Evolutionary conservation across 2,113 vertebrate genomes (phyloP), one percentile per base, ranked within the genome.

Genomic region (Protomyctophum bolini): DNA sequence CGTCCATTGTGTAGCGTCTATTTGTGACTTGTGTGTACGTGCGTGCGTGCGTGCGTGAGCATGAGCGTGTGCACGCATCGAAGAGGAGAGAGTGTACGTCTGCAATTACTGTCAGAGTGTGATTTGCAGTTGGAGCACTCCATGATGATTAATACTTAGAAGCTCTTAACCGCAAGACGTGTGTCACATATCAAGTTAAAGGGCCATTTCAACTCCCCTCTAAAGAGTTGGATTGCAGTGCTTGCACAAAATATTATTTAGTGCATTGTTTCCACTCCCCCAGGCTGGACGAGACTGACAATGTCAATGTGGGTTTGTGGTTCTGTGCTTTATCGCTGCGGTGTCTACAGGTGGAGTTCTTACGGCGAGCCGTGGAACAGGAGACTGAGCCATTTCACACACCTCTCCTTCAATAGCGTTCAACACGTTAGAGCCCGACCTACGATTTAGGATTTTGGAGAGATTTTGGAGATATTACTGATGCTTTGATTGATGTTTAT

Each of bases 181-280:
- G 85, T 76, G 83, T 83, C 82, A 81, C 68, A 73, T 89, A 89
- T 91, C 80, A 79, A 76, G 75, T 86, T 83, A 73, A 90, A 80
- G 65, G 62, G 58, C 58, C 67, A 66, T 79, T 81, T 79, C 41
- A 71, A 82, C 76, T 63, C 49, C 33, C 52, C 46, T 71, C 66
- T 10, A 58, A 58, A 73, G 62, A 58, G 21, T 7, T 54, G 59
- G 59, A 47, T 41, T 41, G 56, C 10, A 61, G 58, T 12, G 6
- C 51, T 74, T 76, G 49, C 70, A 79, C 68, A 79, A 71, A 28
- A 72, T 45, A 59, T 10, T 10, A 70, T 41, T 66, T 58, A 63
- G 75, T 75, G 65, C 51, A 80, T 81, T 85, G 74, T 72, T 73
- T 63, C n/a, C 14, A 28, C 10, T n/a, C 54, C 6, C 56, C 9